phyloP scores from a whole-genome alignment of 2,113 vertebrate genomes.

The Sardina pilchardus region DNA sequence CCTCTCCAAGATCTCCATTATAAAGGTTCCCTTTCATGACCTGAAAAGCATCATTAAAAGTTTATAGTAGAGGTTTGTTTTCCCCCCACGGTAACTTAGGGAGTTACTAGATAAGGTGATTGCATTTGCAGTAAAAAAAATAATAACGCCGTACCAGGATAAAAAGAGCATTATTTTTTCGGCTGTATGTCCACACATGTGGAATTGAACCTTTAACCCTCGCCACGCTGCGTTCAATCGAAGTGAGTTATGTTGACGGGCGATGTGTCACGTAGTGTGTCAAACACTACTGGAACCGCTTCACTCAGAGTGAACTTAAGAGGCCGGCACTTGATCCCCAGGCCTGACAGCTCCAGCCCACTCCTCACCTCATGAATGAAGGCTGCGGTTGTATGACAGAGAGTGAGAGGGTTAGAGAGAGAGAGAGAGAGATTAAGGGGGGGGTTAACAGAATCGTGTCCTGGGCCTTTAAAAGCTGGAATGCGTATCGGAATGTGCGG shows the following conservation, averaged over 20 bases:
- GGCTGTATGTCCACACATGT: neutral
- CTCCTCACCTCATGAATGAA: neutral
- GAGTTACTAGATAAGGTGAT: neutral
- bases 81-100: neutral
- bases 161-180: neutral
- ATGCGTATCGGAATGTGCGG: conserved; percentile 56
- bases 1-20: neutral
- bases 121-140: neutral
- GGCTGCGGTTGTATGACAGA: neutral
- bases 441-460: conserved; percentile 42
- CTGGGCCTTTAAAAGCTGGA: conserved; percentile 61
- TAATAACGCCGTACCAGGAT: neutral
- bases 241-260: neutral
- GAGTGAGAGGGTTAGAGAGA: neutral
- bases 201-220: neutral
- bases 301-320: neutral
- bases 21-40: neutral
- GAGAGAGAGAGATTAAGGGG: neutral
- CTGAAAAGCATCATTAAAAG: neutral
- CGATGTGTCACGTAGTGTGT: neutral
- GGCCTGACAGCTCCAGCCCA: neutral
- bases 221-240: neutral
- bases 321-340: neutral
- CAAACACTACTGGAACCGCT: neutral
- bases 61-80: neutral